A percentile compares a stretch with the other conserved stretches of the same genome.
Evolutionary conservation across 64 coral and sea anemone species (phyloP).

Genomic region (Montipora efflorescens): DNA sequence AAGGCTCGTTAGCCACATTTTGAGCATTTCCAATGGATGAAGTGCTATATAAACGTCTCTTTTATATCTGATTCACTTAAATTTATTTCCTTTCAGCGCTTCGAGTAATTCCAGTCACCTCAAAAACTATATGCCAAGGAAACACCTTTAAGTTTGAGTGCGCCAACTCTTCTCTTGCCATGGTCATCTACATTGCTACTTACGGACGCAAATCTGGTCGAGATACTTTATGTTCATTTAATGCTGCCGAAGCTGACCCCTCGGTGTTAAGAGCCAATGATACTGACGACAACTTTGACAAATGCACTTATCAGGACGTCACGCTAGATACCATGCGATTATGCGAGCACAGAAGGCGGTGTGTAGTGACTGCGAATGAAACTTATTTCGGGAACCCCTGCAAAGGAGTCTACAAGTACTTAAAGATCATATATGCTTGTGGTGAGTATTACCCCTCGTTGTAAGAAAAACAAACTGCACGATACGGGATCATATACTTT

Average conservation of each 20-base stretch:
- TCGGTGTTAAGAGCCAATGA: background rate
- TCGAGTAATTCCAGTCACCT: background rate
- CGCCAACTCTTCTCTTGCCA: constrained; percentile 64
- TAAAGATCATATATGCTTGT: constrained; percentile 78
- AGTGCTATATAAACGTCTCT: too few species aligned
- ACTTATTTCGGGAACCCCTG: constrained; percentile 67
- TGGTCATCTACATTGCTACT: constrained; percentile 74
- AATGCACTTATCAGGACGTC: constrained; percentile 13
- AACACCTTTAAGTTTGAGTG: constrained; percentile 10
- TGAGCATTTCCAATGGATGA: too few species aligned
- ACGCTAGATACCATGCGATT: background rate
- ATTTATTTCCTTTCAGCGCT: constrained; percentile 27
- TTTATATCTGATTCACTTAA: too few species aligned
- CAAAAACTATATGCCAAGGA: constrained; percentile 54
- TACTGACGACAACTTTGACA: background rate
- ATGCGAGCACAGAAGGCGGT: constrained; percentile 66
- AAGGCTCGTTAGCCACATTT: too few species aligned
- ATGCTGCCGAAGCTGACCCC: background rate
- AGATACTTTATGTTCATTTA: constrained; percentile 56
- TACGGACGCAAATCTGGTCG: constrained; percentile 44
- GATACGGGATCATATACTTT: too few species aligned
- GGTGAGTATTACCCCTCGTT: constrained; percentile 52
- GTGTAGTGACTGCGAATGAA: constrained; percentile 1
- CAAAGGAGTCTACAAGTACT: constrained; percentile 71
- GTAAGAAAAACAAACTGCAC: too few species aligned